A percentile compares a stretch with the other conserved stretches of the same genome.
Conservation (phyloP, 2,113 vertebrate species). For the Leptobrachium leishanense region DNA sequence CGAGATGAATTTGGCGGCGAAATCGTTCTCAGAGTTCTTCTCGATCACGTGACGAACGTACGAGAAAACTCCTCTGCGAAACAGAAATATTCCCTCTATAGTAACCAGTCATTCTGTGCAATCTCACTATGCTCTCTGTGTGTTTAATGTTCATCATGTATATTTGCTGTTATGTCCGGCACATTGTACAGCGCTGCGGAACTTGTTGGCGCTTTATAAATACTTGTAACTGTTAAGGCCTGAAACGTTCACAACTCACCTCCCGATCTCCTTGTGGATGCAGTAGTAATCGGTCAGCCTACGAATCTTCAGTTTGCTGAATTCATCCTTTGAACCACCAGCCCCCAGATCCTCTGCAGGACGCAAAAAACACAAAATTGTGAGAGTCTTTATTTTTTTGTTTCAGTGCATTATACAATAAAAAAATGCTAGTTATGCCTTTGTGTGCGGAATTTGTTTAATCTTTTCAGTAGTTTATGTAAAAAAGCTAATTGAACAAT, state of each 20-base stretch:
- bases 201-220: too few relatives aligned
- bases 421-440: too few relatives aligned
- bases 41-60: conserved; percentile 89
- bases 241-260: conserved; percentile 62
- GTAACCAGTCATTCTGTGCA: neutral
- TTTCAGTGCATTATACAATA: too few relatives aligned
- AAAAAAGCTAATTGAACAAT: too few relatives aligned
- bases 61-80: conserved; percentile 89
- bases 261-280: conserved; percentile 89
- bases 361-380: conserved; percentile 4
- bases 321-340: conserved; percentile 70
- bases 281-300: conserved; percentile 88
- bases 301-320: conserved; percentile 78
- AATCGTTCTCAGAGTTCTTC: conserved; percentile 80
- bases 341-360: conserved; percentile 70
- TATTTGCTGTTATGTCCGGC: too few relatives aligned
- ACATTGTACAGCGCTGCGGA: too few relatives aligned
- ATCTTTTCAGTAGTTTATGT: too few relatives aligned
- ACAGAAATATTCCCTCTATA: neutral
- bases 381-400: too few relatives aligned
- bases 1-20: conserved; percentile 91
- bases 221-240: too few relatives aligned
- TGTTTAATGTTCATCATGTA: neutral
- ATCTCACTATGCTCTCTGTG: neutral
- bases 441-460: too few relatives aligned